Evolutionary conservation across 2,113 vertebrate species (phyloP), one percentile per base, ranked within the genome.

Genomic region (Blennius ocellaris): DNA sequence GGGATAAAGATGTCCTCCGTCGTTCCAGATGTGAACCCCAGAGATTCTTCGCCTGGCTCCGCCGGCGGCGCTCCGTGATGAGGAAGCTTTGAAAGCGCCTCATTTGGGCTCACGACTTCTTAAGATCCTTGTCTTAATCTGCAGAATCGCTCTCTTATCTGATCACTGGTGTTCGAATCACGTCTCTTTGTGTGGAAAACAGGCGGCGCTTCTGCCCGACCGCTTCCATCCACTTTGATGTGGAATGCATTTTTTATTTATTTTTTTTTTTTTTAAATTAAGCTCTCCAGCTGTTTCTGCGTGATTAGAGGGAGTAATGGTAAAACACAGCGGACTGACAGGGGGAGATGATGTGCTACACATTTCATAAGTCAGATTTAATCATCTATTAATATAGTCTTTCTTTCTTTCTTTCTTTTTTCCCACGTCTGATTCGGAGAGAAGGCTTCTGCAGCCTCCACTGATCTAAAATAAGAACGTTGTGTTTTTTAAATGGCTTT

Each of bases 111-210:
- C 79, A 67, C n/a, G n/a, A n/a, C 58, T 75, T 82, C 73, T 59
- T 71, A 67, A 86, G 73, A 58, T 69, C 76, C 80, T 63, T 74
- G 67, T 83, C 71, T 77, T 78, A 78, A 89, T 84, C 82, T 82
- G 66, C 62, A 76, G 72, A 89, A 89, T 76, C 78, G 9, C 60
- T 80, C 36, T 63, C 67, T 83, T 80, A 88, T 83, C 76, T 80
- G 73, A 89, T 83, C 72, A 68, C 39, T 80, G 2, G 6, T 64
- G 68, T 83, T 69, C 52, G 72, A 65, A 83, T 86, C 61, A 12
- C 15, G 69, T 73, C 49, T 72, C 68, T 84, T 73, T 83, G 62
- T 74, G 85, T 88, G 76, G 80, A 82, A 69, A 84, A 36, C 74
- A 17, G 59, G 8, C 17, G 37, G 21, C 37, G 43, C 51, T 67